phyloP scores from a whole-genome alignment of 2,113 vertebrate species.

The Upupa epops region DNA sequence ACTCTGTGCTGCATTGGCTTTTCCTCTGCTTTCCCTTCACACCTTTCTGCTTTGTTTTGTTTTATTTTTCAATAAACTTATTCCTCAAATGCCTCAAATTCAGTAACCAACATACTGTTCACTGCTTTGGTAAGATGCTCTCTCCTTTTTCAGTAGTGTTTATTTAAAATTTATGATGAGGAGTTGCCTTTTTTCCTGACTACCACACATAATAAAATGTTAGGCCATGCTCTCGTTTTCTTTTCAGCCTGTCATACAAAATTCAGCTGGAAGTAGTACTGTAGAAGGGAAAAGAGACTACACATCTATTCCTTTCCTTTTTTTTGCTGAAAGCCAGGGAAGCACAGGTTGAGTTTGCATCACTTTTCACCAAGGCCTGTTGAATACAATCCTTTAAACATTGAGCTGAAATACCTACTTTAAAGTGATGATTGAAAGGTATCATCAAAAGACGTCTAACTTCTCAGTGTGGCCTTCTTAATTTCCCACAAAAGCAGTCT shows the following conservation, averaged over 20 bases:
- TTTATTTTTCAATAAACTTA: background rate
- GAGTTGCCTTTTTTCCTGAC: background rate
- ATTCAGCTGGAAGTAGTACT: background rate
- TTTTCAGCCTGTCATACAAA: background rate
- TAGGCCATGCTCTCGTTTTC: background rate
- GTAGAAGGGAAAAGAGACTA: background rate
- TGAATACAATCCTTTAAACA: background rate
- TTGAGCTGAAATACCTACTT: background rate
- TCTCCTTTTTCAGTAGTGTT: background rate
- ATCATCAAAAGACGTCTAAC: background rate
- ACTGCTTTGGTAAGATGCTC: background rate
- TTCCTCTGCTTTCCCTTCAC: background rate
- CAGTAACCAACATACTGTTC: background rate
- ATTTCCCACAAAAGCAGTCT: background rate
- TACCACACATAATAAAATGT: background rate
- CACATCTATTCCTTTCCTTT: background rate
- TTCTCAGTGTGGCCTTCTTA: background rate
- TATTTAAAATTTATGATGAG: background rate
- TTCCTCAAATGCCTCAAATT: background rate
- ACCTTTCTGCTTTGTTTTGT: background rate
- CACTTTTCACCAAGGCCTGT: background rate
- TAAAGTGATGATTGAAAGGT: background rate
- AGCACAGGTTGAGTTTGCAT: background rate
- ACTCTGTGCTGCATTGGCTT: background rate
- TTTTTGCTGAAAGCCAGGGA: background rate